Conservation (phyloP, 2,113 vertebrate species). For the Sminthopsis crassicaudata region DNA sequence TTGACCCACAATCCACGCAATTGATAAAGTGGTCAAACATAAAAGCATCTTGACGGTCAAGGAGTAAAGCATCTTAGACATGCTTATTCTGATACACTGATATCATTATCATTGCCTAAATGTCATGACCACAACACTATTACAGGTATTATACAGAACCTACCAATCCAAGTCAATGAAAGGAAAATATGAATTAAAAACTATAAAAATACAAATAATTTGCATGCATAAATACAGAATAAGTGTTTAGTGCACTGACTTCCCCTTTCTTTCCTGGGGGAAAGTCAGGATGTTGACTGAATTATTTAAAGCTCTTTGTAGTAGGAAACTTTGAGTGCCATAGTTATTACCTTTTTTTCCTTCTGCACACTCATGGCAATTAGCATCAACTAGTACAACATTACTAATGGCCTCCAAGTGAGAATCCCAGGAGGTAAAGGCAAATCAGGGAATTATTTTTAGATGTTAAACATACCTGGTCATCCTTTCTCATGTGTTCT, state of each 20-base stretch:
- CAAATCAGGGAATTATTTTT: not conserved
- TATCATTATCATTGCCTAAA: not conserved
- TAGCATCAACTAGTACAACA: slow-evolving; percentile 19
- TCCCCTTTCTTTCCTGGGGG: not conserved
- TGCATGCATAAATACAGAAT: slow-evolving; percentile 39
- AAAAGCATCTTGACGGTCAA: not conserved
- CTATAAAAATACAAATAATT: slow-evolving; percentile 6
- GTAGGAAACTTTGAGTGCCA: not conserved
- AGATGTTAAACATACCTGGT: not conserved
- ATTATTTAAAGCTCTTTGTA: slow-evolving; percentile 31
- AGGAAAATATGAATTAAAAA: slow-evolving; percentile 36
- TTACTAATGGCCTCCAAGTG: slow-evolving; percentile 29
- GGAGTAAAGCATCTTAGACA: not conserved
- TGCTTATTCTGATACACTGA: not conserved
- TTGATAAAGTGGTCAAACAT: not conserved
- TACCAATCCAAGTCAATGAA: slow-evolving; percentile 39
- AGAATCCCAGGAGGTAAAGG: slow-evolving; percentile 8
- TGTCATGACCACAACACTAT: not conserved
- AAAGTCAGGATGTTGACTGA: slow-evolving; percentile 15
- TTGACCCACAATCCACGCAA: not conserved
- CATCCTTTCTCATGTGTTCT: not conserved
- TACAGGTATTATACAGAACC: not conserved
- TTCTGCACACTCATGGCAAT: not conserved
- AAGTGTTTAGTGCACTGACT: not conserved
- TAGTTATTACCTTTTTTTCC: slow-evolving; percentile 14